A percentile compares a stretch with the other conserved stretches of the same genome.
These are phyloP conservation scores for Julus scandinavius DNA, from an alignment of 2,888 invertebrate species.

Conservation along the genomic window DNA sequence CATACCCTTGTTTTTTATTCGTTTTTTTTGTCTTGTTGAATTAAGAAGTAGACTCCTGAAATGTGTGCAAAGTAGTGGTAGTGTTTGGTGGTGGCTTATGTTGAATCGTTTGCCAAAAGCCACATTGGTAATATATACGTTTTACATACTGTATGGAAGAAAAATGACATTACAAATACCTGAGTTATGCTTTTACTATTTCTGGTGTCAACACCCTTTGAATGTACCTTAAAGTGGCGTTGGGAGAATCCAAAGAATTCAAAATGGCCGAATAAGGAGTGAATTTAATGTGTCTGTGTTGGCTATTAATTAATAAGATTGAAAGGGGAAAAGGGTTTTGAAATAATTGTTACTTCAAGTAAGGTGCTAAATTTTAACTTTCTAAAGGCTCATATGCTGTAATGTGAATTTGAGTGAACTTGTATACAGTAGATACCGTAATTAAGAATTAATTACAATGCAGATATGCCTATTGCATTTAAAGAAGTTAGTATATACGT, in stretches of 20 bases:
- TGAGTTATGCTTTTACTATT: background rate
- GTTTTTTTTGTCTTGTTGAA: background rate
- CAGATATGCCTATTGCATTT: too few species aligned
- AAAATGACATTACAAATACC: background rate
- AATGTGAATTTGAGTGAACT: too few species aligned
- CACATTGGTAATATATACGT: background rate
- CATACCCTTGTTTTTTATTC: constrained; percentile 31
- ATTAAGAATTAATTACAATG: too few species aligned
- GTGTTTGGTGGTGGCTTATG: background rate
- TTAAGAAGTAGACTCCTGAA: background rate
- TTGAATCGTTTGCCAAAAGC: background rate
- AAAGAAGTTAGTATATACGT: too few species aligned
- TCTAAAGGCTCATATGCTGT: too few species aligned
- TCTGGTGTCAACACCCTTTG: constrained; percentile 29
- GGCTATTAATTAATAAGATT: too few species aligned
- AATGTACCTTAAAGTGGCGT: background rate
- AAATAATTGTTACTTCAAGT: too few species aligned
- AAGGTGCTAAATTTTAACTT: too few species aligned
- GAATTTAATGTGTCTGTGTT: background rate
- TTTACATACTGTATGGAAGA: background rate
- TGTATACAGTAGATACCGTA: too few species aligned
- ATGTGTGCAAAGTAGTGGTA: background rate
- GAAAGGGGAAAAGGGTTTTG: too few species aligned
- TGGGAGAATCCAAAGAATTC: background rate
- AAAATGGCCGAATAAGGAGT: background rate